Evolutionary conservation across 2,797 vertebrate genomes (phyloP).

Genomic region (Carcharodon carcharias): DNA sequence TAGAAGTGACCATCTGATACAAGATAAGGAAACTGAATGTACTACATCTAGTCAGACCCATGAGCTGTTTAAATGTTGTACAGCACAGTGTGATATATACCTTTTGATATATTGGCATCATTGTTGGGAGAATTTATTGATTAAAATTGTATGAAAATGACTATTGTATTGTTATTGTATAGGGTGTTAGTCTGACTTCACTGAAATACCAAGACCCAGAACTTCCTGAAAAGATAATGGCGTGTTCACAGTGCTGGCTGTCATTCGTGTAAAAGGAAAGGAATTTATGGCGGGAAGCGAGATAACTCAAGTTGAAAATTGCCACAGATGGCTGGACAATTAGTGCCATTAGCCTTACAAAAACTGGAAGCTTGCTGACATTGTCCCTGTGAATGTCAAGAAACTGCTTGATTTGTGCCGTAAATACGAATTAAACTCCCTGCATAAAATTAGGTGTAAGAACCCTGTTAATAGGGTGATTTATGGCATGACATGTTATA

Average conservation of each 20-base stretch:
- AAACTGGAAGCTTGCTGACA: background rate
- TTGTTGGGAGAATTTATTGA: background rate
- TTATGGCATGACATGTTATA: background rate
- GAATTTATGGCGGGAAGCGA: background rate
- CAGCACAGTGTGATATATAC: too few species aligned
- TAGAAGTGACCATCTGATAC: too few species aligned
- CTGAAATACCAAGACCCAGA: background rate
- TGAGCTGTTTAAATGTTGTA: too few species aligned
- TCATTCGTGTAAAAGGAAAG: background rate
- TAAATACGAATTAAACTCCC: background rate
- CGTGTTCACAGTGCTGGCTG: background rate
- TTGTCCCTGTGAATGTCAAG: background rate
- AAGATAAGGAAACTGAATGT: too few species aligned
- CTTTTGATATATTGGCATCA: too few species aligned
- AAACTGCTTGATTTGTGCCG: background rate
- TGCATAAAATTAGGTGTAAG: background rate
- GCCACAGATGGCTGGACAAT: background rate
- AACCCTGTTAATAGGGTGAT: background rate
- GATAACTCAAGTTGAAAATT: background rate
- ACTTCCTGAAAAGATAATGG: background rate
- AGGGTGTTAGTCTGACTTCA: background rate
- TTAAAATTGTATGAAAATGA: background rate
- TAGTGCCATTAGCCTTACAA: background rate
- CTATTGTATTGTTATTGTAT: background rate
- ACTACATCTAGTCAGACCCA: too few species aligned